phyloP scores from a whole-genome alignment of 2,113 vertebrate genomes.

The Zosterops japonicus region DNA sequence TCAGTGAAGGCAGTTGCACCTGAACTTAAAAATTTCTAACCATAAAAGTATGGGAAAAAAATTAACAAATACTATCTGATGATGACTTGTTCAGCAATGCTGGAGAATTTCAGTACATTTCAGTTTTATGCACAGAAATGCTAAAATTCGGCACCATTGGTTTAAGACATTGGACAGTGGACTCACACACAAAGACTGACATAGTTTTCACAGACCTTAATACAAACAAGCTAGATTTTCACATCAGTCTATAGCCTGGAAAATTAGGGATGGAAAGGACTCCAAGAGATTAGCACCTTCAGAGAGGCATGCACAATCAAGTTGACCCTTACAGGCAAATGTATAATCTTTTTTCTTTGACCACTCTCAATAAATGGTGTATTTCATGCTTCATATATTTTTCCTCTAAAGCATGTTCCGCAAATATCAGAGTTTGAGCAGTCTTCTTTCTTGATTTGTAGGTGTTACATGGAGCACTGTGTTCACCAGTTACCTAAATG shows the following conservation, averaged over 20 bases:
- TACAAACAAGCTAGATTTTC: neutral
- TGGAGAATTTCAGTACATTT: neutral
- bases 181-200: neutral
- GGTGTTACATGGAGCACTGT: neutral
- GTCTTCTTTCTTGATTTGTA: neutral
- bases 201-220: neutral
- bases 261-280: neutral
- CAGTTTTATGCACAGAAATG: neutral
- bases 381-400: neutral
- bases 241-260: neutral
- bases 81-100: neutral
- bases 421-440: neutral
- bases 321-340: neutral
- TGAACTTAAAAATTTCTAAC: neutral
- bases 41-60: neutral
- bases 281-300: neutral
- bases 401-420: accelerated
- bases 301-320: neutral
- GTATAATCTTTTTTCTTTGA: neutral
- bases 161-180: neutral
- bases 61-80: neutral
- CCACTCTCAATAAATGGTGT: neutral
- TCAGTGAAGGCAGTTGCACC: neutral
- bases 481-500: neutral
- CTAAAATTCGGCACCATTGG: neutral